Conservation (phyloP, 2,797 vertebrate species). For the Gymnocypris eckloni region DNA sequence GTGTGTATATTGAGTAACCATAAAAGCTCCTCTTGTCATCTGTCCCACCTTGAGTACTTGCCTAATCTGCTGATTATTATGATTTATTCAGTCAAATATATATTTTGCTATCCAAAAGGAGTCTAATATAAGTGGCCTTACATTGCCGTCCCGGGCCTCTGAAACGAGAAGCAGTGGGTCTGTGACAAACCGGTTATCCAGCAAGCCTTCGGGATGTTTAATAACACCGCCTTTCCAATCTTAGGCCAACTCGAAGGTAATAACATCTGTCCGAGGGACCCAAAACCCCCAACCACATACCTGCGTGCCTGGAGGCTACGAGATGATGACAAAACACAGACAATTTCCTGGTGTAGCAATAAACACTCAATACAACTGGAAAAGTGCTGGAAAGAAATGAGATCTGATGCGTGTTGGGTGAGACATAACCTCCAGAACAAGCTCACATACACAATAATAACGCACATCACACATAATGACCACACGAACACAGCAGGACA, state of each 20-base stretch:
- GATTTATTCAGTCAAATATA: neutral
- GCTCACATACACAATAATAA: neutral
- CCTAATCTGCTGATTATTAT: neutral
- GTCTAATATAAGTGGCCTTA: neutral
- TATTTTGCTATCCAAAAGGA: neutral
- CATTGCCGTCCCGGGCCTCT: neutral
- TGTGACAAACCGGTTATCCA: slow-evolving; percentile 1
- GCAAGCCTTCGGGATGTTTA: slow-evolving; percentile 12
- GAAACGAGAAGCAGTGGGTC: neutral
- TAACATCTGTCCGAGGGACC: slow-evolving; percentile 31
- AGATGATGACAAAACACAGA: slow-evolving; percentile 43
- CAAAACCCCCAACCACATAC: slow-evolving; percentile 16
- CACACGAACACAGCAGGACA: neutral
- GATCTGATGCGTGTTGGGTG: neutral
- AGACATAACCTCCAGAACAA: neutral
- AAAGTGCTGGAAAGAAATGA: slow-evolving; percentile 21
- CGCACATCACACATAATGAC: neutral
- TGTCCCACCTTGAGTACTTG: neutral
- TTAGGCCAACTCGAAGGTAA: slow-evolving; percentile 32
- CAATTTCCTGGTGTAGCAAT: slow-evolving; percentile 23
- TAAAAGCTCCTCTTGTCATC: neutral
- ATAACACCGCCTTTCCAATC: slow-evolving; percentile 23
- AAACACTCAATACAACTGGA: slow-evolving; percentile 21
- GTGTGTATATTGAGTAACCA: neutral
- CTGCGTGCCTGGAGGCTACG: neutral